These are phyloP conservation scores for Eurystomus gularis DNA, from an alignment of 2,113 vertebrate genomes.

Conservation along the genomic window DNA sequence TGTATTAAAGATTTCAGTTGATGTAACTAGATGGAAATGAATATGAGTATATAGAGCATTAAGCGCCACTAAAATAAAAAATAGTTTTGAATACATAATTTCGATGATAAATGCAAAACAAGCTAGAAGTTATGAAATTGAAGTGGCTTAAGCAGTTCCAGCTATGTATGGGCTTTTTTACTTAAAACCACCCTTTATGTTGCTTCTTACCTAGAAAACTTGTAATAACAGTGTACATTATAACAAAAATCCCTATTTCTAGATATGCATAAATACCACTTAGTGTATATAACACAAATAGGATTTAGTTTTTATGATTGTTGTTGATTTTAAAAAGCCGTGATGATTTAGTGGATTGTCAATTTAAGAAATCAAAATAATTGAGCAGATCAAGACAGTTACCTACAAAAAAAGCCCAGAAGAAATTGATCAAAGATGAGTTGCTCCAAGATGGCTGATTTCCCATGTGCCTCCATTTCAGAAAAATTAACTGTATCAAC, in stretches of 20 bases:
- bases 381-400: not conserved
- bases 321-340: not conserved
- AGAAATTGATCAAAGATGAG: not conserved
- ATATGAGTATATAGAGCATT: not conserved
- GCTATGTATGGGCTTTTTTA: not conserved
- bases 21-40: not conserved
- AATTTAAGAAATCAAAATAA: not conserved
- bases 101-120: not conserved
- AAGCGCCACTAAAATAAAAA: not conserved
- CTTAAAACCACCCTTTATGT: not conserved
- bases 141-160: not conserved
- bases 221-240: not conserved
- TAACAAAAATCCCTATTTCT: not conserved
- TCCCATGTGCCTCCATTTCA: not conserved
- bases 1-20: not conserved
- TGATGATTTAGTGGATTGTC: not conserved
- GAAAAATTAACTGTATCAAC: not conserved
- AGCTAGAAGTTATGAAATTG: not conserved
- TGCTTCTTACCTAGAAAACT: not conserved
- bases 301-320: not conserved
- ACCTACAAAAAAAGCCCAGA: not conserved
- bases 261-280: not conserved
- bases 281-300: not conserved
- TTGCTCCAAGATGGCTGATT: not conserved
- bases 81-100: not conserved